Conservation (phyloP, 2,888 invertebrate genomes). For the Melitaea athalia region DNA sequence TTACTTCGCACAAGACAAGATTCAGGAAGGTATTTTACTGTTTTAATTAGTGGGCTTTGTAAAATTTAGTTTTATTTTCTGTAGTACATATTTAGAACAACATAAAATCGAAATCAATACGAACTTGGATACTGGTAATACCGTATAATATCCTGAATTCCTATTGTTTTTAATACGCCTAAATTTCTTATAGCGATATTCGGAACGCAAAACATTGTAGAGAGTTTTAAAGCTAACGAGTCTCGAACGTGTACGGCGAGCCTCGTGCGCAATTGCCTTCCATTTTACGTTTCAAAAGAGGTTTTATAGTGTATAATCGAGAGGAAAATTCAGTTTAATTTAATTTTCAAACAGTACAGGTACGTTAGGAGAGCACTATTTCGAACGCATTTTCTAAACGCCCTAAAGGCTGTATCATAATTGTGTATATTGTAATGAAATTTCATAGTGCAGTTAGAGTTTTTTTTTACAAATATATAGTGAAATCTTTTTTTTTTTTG, state of each 20-base stretch:
- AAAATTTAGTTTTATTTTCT: too few species aligned
- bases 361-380: conserved; percentile 19
- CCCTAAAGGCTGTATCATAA: conserved; percentile 15
- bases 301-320: conserved; percentile 37
- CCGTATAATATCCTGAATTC: neutral
- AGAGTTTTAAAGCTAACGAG: conserved; percentile 33
- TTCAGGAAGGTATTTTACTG: too few species aligned
- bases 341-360: conserved; percentile 33
- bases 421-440: neutral
- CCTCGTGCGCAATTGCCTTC: conserved; percentile 34
- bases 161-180: conserved; percentile 5
- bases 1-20: too few species aligned
- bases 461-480: too few species aligned
- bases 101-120: too few species aligned
- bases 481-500: too few species aligned
- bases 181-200: conserved; percentile 23
- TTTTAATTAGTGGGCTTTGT: too few species aligned
- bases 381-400: conserved; percentile 20
- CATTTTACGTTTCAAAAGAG: conserved; percentile 36
- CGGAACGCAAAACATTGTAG: conserved; percentile 22
- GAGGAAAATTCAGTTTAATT: conserved; percentile 38
- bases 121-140: too few species aligned
- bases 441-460: too few species aligned
- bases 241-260: conserved; percentile 26
- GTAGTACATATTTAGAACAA: too few species aligned